These are phyloP conservation scores for Liasis olivaceus DNA, from an alignment of 2,797 vertebrate species.

Conservation along the genomic window DNA sequence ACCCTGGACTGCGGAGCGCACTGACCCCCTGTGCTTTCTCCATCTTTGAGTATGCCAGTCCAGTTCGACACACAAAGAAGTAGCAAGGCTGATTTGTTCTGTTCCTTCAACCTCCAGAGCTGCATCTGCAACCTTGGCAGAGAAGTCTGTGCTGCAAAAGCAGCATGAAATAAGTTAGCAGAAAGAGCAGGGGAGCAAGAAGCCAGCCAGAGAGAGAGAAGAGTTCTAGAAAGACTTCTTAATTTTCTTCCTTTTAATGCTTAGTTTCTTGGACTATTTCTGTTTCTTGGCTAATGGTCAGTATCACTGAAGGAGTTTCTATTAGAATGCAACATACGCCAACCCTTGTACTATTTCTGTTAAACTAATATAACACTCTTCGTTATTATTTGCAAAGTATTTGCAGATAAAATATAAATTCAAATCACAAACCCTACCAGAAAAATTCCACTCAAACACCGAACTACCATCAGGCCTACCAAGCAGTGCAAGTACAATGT, in stretches of 20 bases:
- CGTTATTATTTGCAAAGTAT: not conserved
- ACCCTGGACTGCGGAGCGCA: not conserved
- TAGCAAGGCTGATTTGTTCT: not conserved
- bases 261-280: not conserved
- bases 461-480: fast-evolving
- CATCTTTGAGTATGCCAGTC: not conserved
- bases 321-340: not conserved
- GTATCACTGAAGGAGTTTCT: not conserved
- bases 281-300: not conserved
- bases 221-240: not conserved
- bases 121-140: not conserved
- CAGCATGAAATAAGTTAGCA: not conserved
- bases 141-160: not conserved
- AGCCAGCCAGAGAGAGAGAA: not conserved
- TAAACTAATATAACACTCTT: not conserved
- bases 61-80: not conserved
- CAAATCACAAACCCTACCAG: not conserved
- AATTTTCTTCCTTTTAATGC: not conserved
- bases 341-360: not conserved
- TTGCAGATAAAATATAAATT: not conserved
- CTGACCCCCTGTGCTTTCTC: too few species aligned
- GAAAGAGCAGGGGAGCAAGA: not conserved
- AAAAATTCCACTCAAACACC: not conserved
- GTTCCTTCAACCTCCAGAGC: not conserved
- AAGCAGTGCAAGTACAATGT: not conserved